Evolutionary conservation across 1,140 invertebrate genomes (phyloP).

Genomic region (Leptoteleia sp.): DNA sequence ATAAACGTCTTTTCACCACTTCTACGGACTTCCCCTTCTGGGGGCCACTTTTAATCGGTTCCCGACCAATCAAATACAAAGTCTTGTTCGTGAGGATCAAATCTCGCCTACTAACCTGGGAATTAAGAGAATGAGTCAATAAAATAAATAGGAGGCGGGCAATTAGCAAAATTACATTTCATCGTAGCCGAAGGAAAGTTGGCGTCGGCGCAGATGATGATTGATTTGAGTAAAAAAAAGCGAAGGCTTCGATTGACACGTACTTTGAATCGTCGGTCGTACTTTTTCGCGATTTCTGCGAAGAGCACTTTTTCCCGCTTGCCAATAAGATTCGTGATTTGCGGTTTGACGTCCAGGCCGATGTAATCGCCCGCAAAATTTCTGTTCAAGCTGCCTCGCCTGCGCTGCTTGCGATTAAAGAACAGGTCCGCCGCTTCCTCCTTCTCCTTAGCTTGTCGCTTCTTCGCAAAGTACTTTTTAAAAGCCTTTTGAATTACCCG

Average conservation of each 20-base stretch:
- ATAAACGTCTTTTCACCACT: conserved; percentile 85
- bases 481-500: conserved; percentile 88
- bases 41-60: conserved; percentile 82
- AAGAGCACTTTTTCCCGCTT: conserved; percentile 87
- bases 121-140: conserved; percentile 14
- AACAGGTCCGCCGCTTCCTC: conserved; percentile 84
- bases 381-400: conserved; percentile 85
- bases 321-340: conserved; percentile 83
- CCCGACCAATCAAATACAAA: conserved; percentile 84
- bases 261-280: conserved; percentile 87
- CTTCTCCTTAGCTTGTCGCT: conserved; percentile 84
- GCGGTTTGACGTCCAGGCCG: conserved; percentile 85
- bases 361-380: conserved; percentile 90
- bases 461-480: conserved; percentile 85
- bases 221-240: conserved; percentile 25
- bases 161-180: conserved; percentile 34
- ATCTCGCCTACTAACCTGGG: conserved; percentile 83
- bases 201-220: conserved; percentile 18
- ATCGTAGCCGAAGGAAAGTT: conserved; percentile 26
- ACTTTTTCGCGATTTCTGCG: conserved; percentile 87
- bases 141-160: not conserved
- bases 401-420: conserved; percentile 86
- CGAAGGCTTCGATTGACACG: conserved; percentile 48
- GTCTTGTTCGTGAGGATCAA: conserved; percentile 85
- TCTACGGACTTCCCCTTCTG: conserved; percentile 84